Conservation (phyloP, 1,140 invertebrate genomes). For the Schlechtendalia chinensis region DNA sequence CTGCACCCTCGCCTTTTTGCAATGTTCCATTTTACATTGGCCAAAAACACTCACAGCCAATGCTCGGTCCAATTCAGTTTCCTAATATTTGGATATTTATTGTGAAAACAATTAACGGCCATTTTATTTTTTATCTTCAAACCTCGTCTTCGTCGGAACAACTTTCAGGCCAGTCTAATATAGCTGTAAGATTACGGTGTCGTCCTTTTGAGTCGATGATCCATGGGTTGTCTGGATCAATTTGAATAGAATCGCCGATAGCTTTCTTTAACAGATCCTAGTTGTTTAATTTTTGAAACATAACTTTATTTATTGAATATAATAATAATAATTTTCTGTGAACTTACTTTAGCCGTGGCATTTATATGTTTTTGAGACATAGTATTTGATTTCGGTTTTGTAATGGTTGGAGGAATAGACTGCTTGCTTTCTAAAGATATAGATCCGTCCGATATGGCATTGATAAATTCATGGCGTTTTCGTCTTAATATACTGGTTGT, state of each 20-base stretch:
- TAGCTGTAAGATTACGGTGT: conserved; percentile 62
- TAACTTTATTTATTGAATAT: neutral
- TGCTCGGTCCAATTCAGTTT: conserved; percentile 53
- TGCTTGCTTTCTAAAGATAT: conserved; percentile 64
- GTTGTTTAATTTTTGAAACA: neutral
- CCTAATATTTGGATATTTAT: conserved; percentile 7
- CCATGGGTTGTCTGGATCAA: conserved; percentile 62
- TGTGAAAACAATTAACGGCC: neutral
- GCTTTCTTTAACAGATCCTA: conserved; percentile 54
- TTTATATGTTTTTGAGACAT: conserved; percentile 35
- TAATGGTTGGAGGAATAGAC: conserved; percentile 38
- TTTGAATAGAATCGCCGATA: conserved; percentile 59
- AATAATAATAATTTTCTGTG: neutral
- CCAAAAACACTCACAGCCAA: conserved; percentile 55
- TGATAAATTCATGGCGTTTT: conserved; percentile 67
- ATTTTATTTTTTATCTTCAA: neutral
- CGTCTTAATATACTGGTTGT: conserved; percentile 62
- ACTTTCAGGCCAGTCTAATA: conserved; percentile 65
- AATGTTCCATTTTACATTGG: conserved; percentile 52
- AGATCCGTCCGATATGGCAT: conserved; percentile 66
- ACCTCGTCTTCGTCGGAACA: conserved; percentile 63
- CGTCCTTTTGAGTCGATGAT: conserved; percentile 61
- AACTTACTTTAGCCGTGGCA: conserved; percentile 37
- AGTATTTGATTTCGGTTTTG: conserved; percentile 3
- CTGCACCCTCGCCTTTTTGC: conserved; percentile 36